Conservation (phyloP, 2,113 vertebrate genomes). For the Lagopus muta region DNA sequence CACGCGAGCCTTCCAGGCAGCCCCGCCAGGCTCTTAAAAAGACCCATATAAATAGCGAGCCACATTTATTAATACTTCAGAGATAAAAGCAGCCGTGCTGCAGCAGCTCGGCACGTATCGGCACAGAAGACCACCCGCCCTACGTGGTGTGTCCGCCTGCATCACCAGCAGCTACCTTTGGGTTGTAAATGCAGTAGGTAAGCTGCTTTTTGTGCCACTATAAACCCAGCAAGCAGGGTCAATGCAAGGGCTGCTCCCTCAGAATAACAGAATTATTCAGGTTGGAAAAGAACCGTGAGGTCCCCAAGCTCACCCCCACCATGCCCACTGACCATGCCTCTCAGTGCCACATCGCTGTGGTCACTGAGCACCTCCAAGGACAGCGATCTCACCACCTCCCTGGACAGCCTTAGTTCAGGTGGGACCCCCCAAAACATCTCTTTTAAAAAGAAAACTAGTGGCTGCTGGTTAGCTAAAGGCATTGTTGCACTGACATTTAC, state of each 20-base stretch:
- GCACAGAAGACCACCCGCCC: rapidly evolving
- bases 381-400: too few relatives aligned
- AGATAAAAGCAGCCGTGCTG: not conserved
- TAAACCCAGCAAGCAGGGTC: not conserved
- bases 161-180: not conserved
- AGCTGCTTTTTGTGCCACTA: not conserved
- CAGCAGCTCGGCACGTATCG: not conserved
- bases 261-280: too few relatives aligned
- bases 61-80: constrained; percentile 52
- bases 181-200: not conserved
- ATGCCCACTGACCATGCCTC: too few relatives aligned
- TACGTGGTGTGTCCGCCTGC: too few relatives aligned
- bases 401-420: not conserved
- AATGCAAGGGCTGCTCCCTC: too few relatives aligned
- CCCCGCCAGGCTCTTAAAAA: not conserved
- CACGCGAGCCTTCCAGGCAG: constrained; percentile 21
- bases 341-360: too few relatives aligned
- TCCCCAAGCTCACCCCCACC: too few relatives aligned
- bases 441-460: not conserved
- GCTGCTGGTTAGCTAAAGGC: not conserved
- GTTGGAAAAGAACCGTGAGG: too few relatives aligned
- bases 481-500: too few relatives aligned
- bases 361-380: too few relatives aligned
- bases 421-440: not conserved
- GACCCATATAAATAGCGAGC: constrained; percentile 40